A percentile compares a stretch with the other conserved stretches of the same genome.
Conservation (phyloP, 1,140 invertebrate species). For the Bombus pyrosoma region DNA sequence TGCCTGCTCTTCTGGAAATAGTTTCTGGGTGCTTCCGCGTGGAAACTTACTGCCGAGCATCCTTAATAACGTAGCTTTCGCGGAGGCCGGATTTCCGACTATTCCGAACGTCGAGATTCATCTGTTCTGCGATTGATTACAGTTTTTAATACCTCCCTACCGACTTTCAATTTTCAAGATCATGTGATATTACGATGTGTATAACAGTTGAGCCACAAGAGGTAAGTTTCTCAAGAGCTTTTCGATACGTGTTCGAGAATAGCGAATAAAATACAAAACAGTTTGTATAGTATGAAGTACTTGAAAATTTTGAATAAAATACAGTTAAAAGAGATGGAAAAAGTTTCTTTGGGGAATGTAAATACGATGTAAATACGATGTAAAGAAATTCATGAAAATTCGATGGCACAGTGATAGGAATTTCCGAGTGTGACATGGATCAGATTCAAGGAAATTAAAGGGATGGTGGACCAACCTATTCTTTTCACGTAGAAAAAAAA, state of each 20-base stretch:
- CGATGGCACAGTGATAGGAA: background rate
- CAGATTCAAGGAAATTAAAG: background rate
- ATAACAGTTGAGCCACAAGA: no score
- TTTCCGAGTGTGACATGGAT: background rate
- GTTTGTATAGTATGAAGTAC: background rate
- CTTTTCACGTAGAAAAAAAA: background rate
- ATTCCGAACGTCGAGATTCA: conserved; percentile 20
- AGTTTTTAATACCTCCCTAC: conserved; percentile 9
- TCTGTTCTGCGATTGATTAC: background rate
- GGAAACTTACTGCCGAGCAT: conserved; percentile 47
- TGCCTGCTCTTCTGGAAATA: conserved; percentile 47
- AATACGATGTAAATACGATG: background rate
- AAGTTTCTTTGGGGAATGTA: background rate
- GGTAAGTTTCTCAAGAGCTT: background rate
- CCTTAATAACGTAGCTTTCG: conserved; percentile 58
- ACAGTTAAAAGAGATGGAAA: background rate
- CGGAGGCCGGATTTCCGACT: conserved; percentile 15
- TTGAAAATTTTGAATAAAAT: background rate
- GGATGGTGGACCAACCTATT: background rate
- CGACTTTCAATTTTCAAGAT: no score
- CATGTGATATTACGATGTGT: no score
- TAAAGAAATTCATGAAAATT: background rate
- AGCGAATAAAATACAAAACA: background rate
- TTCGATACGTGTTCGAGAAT: background rate
- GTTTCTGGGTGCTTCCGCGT: conserved; percentile 40